Evolutionary conservation across 2,113 vertebrate genomes (phyloP).

Genomic region (Formicarius rufipectus): DNA sequence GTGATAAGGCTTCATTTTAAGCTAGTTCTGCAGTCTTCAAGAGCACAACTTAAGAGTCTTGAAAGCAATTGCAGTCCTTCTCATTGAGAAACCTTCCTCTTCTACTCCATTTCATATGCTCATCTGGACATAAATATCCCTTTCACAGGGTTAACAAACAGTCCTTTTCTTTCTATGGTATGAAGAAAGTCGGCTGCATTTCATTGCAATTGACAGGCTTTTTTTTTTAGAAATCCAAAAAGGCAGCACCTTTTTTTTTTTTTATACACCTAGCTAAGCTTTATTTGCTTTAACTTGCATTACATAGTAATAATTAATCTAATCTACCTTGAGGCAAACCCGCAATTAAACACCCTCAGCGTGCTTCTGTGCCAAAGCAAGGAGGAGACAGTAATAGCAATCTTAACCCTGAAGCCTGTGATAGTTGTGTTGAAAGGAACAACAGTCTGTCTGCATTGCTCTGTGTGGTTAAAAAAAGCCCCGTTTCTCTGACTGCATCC

Average conservation of each 20-base stretch:
- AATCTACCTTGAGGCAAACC: slow-evolving; percentile 84
- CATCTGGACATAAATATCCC: slow-evolving; percentile 72
- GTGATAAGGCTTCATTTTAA: slow-evolving; percentile 78
- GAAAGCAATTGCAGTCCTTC: slow-evolving; percentile 73
- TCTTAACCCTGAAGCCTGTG: slow-evolving; percentile 81
- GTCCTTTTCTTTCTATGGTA: slow-evolving; percentile 68
- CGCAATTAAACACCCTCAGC: slow-evolving; percentile 75
- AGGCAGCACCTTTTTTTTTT: slow-evolving; percentile 79
- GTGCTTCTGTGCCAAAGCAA: slow-evolving; percentile 83
- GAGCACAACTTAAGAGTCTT: slow-evolving; percentile 72
- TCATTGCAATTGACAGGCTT: slow-evolving; percentile 71
- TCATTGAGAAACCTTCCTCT: slow-evolving; percentile 79
- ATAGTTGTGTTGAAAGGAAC: slow-evolving; percentile 73
- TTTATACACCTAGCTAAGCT: slow-evolving; percentile 79
- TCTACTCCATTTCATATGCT: slow-evolving; percentile 58
- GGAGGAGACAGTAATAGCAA: slow-evolving; percentile 77
- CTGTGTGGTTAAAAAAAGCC: slow-evolving; percentile 75
- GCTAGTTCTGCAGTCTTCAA: slow-evolving; percentile 78
- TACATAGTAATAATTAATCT: slow-evolving; percentile 86
- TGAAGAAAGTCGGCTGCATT: slow-evolving; percentile 70
- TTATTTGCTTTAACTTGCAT: slow-evolving; percentile 82
- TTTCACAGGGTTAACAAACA: slow-evolving; percentile 67
- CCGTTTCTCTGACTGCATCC: slow-evolving; percentile 76
- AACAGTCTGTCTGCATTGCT: slow-evolving; percentile 70
- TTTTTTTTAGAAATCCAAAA: slow-evolving; percentile 71